Evolutionary conservation across 1,140 invertebrate genomes (phyloP).

Genomic region (Drosophila setifemur): DNA sequence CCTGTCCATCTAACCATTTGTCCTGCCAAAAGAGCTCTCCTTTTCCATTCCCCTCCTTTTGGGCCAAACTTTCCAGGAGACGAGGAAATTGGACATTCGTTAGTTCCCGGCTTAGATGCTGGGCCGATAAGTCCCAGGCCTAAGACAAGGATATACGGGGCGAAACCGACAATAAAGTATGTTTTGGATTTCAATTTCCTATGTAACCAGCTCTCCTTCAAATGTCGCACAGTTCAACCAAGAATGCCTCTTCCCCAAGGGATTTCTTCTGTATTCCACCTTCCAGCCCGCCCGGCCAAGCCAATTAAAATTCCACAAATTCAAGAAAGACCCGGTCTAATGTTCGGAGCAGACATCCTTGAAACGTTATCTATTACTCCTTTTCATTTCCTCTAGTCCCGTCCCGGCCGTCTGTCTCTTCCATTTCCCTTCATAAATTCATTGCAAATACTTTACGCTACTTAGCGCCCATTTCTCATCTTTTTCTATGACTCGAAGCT

Average conservation of each 20-base stretch:
- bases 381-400: neutral
- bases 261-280: constrained; percentile 7
- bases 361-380: constrained; percentile 38
- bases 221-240: constrained; percentile 20
- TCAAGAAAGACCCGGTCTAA: constrained; percentile 21
- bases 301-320: constrained; percentile 62
- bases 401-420: too few species aligned
- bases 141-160: constrained; percentile 7
- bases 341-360: constrained; percentile 44
- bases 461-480: constrained; percentile 45
- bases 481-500: constrained; percentile 13
- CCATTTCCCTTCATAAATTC: constrained; percentile 34
- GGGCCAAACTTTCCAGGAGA: constrained; percentile 17
- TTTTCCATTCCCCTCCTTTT: constrained; percentile 6
- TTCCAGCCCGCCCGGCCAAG: constrained; percentile 5
- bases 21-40: constrained; percentile 21
- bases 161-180: neutral
- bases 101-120: constrained; percentile 4
- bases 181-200: constrained; percentile 14
- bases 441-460: constrained; percentile 54
- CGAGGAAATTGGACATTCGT: neutral
- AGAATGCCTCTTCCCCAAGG: neutral
- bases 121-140: constrained; percentile 16
- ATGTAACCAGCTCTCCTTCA: neutral
- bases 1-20: constrained; percentile 35